phyloP scores from a whole-genome alignment of 2,113 vertebrate species.

The Pollachius pollachius region DNA sequence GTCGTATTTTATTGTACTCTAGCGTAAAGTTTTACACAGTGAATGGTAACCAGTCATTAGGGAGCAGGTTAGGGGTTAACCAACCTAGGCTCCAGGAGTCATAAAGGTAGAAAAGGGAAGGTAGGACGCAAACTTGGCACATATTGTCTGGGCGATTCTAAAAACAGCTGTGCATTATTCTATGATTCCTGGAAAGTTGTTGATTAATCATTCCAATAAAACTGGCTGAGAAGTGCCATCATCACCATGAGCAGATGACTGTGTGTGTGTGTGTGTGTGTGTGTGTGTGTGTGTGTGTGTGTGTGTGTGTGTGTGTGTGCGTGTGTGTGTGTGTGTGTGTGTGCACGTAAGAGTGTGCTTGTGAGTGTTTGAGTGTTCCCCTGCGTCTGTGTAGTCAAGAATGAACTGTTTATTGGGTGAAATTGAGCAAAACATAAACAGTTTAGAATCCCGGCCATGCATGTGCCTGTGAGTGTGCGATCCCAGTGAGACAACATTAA shows the following conservation, averaged over 20 bases:
- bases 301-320: neutral
- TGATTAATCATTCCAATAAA: constrained; percentile 1
- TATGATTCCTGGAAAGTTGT: neutral
- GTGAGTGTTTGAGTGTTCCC: neutral
- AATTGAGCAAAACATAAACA: constrained; percentile 20
- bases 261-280: neutral
- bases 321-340: neutral
- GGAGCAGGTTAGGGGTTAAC: no score
- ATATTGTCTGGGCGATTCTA: no score
- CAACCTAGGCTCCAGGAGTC: no score
- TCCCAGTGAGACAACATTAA: no score
- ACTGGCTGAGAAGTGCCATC: neutral
- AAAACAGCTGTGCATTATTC: no score
- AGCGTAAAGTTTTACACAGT: no score
- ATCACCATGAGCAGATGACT: neutral
- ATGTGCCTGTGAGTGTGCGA: neutral
- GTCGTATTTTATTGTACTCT: no score
- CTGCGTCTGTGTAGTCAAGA: constrained; percentile 7
- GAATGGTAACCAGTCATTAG: no score
- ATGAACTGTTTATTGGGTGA: constrained; percentile 24
- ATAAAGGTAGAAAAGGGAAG: no score
- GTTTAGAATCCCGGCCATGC: neutral
- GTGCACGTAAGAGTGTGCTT: neutral
- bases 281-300: neutral
- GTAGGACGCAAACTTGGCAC: no score